Evolutionary conservation across 2,888 invertebrate species (phyloP).

Genomic region (Drosophila kambysellisi): DNA sequence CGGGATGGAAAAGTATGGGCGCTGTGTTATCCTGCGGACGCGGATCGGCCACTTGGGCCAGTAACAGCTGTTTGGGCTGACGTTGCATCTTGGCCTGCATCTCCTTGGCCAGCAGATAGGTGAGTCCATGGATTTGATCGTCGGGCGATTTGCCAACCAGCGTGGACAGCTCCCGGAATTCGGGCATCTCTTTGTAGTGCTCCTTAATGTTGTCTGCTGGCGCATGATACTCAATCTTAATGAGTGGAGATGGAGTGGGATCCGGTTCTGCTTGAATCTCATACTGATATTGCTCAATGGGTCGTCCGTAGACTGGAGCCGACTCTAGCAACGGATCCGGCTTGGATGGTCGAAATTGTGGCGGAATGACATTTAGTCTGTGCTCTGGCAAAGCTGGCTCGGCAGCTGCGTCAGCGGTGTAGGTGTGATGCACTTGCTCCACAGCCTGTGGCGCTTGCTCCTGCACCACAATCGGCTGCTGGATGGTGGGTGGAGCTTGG

Average conservation of each 20-base stretch:
- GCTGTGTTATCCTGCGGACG: constrained; percentile 82
- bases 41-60: constrained; percentile 22
- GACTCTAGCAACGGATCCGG: constrained; percentile 59
- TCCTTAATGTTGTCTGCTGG: constrained; percentile 66
- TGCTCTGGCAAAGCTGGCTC: constrained; percentile 8
- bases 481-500: constrained; percentile 45
- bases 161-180: constrained; percentile 85
- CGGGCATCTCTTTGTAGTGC: constrained; percentile 77
- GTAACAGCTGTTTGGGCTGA: constrained; percentile 59
- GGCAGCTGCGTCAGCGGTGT: constrained; percentile 50
- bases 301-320: constrained; percentile 36
- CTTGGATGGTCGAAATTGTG: constrained; percentile 73
- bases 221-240: constrained; percentile 77
- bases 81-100: constrained; percentile 79
- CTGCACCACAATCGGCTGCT: constrained; percentile 77
- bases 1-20: constrained; percentile 83
- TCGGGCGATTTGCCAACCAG: constrained; percentile 86
- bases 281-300: constrained; percentile 66
- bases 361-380: constrained; percentile 23
- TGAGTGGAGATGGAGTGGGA: constrained; percentile 44
- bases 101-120: constrained; percentile 85
- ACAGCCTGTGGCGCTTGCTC: constrained; percentile 31
- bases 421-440: constrained; percentile 69
- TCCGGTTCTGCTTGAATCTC: constrained; percentile 34
- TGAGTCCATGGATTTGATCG: constrained; percentile 86